A percentile compares a stretch with the other conserved stretches of the same genome.
Evolutionary conservation across 1,140 invertebrate species (phyloP).

Genomic region (Geopemphigus sp.): DNA sequence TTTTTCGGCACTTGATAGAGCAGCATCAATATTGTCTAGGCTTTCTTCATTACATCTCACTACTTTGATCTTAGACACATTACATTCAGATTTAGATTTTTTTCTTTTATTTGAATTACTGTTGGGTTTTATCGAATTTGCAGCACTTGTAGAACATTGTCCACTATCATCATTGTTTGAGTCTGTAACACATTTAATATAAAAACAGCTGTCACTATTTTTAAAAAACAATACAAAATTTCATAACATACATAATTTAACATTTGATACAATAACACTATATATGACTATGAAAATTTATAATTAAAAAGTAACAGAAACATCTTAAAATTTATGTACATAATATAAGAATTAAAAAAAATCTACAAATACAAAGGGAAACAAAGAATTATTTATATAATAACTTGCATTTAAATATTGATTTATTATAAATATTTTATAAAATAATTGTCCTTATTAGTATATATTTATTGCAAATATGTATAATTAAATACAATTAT

Average conservation of each 20-base stretch:
- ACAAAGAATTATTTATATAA: too few relatives aligned
- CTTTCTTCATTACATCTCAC: background rate
- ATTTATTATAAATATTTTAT: too few relatives aligned
- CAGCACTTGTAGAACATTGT: background rate
- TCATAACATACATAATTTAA: background rate
- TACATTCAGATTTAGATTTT: background rate
- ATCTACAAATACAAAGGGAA: too few relatives aligned
- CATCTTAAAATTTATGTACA: background rate
- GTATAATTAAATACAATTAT: too few relatives aligned
- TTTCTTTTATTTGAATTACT: background rate
- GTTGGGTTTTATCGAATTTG: background rate
- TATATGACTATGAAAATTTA: background rate
- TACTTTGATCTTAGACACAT: background rate
- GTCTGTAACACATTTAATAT: conserved; percentile 16
- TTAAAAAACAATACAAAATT: background rate
- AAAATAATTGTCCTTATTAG: too few relatives aligned
- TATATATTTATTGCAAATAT: too few relatives aligned
- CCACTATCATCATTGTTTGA: background rate
- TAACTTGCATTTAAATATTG: too few relatives aligned
- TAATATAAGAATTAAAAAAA: too few relatives aligned
- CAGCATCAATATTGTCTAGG: conserved; percentile 9
- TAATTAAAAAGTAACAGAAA: background rate
- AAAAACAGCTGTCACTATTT: conserved; percentile 7
- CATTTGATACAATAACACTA: background rate
- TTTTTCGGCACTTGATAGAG: background rate